Conservation (phyloP, 1,140 invertebrate genomes). For the Steinernema feltiae region DNA sequence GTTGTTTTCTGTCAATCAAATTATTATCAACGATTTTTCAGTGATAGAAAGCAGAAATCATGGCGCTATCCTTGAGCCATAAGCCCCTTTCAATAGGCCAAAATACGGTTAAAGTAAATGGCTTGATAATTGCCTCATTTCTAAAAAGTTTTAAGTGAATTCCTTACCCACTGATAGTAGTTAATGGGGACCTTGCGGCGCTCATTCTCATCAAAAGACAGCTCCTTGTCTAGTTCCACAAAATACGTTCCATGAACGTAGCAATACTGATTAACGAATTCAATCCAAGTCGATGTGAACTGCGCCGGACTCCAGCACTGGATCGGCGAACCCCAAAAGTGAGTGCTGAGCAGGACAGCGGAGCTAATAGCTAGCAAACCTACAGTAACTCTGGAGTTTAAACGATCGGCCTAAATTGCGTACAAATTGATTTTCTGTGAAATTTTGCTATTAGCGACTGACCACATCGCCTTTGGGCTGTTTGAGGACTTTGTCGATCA, state of each 20-base stretch:
- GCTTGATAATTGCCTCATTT: no score
- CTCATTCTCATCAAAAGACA: conserved; percentile 45
- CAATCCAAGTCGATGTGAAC: conserved; percentile 48
- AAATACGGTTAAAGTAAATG: no score
- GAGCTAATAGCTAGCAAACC: conserved; percentile 46
- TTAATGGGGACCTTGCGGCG: conserved; percentile 41
- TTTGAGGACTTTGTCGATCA: conserved; percentile 53
- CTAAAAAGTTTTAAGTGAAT: conserved; percentile 9
- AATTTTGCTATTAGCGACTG: conserved; percentile 31
- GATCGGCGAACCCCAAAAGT: conserved; percentile 58
- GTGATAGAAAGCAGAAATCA: no score
- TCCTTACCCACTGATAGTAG: conserved; percentile 55
- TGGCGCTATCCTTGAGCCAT: no score
- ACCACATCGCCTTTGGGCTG: conserved; percentile 57
- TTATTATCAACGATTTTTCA: no score
- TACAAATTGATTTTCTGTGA: neutral
- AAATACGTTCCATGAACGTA: conserved; percentile 57
- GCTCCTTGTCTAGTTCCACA: conserved; percentile 43
- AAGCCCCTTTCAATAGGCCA: no score
- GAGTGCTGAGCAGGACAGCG: conserved; percentile 48
- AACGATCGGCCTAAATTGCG: conserved; percentile 48
- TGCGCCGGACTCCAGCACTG: conserved; percentile 58
- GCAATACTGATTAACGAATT: conserved; percentile 58
- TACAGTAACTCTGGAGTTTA: conserved; percentile 53
- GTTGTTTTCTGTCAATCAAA: no score